These are phyloP conservation scores for Cavia aperea DNA, from an alignment of 2,113 vertebrate genomes.

Conservation along the genomic window DNA sequence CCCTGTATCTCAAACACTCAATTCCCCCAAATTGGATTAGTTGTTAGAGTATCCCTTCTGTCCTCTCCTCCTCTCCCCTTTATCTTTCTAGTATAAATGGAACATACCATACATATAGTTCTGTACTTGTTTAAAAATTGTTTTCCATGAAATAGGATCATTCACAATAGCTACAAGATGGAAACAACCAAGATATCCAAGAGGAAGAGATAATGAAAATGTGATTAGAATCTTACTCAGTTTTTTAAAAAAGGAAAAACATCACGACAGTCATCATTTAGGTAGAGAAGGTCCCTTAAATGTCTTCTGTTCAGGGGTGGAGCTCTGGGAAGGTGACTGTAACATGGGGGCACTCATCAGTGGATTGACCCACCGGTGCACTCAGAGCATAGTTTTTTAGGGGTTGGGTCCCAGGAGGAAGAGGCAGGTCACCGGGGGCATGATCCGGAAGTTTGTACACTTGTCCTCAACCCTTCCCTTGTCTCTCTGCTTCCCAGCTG, in stretches of 20 bases:
- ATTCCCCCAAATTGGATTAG: neutral
- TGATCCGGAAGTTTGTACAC: neutral
- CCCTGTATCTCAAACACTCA: neutral
- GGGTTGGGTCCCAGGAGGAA: neutral
- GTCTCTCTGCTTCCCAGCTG: neutral
- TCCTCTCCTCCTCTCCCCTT: neutral
- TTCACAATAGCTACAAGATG: neutral
- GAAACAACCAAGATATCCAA: neutral
- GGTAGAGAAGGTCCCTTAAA: neutral
- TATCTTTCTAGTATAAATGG: slow-evolving; percentile 5
- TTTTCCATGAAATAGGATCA: neutral
- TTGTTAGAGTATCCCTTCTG: neutral
- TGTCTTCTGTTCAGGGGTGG: neutral
- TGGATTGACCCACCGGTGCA: neutral
- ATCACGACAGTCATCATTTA: neutral
- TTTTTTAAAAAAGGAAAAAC: neutral
- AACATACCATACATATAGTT: neutral
- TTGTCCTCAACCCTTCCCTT: neutral
- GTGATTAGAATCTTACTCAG: neutral
- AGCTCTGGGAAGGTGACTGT: neutral
- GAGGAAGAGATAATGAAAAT: neutral
- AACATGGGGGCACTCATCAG: neutral
- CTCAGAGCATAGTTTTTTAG: neutral
- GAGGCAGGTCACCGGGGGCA: neutral
- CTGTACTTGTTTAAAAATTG: neutral